Conservation (phyloP, 2,113 vertebrate genomes). For the Conger conger region DNA sequence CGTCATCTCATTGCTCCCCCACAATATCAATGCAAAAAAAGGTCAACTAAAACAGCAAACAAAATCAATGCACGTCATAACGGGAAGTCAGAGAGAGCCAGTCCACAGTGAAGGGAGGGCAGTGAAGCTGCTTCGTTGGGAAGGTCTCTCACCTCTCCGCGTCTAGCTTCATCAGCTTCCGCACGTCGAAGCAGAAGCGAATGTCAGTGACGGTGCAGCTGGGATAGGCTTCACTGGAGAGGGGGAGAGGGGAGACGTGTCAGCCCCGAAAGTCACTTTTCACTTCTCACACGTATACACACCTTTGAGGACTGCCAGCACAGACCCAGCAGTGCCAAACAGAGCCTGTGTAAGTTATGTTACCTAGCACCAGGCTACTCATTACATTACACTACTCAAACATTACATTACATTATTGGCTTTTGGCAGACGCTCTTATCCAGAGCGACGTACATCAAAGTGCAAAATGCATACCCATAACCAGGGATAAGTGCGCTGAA, state of each 20-base stretch:
- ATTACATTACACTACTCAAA: too few relatives aligned
- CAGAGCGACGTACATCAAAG: too few relatives aligned
- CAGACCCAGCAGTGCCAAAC: neutral
- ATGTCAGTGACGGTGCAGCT: conserved; percentile 89
- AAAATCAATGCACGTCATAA: neutral
- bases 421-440: too few relatives aligned
- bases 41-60: too few relatives aligned
- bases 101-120: neutral
- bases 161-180: conserved; percentile 87
- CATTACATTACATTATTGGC: too few relatives aligned
- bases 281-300: neutral
- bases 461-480: too few relatives aligned
- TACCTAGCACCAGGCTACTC: neutral
- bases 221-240: conserved; percentile 88
- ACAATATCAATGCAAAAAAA: neutral
- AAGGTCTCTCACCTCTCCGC: conserved; percentile 75
- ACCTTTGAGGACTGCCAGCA: neutral
- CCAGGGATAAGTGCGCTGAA: too few relatives aligned
- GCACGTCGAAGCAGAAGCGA: conserved; percentile 90
- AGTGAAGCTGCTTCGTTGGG: neutral
- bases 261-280: neutral
- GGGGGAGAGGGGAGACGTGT: conserved; percentile 31
- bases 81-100: neutral
- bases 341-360: neutral
- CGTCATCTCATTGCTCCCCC: neutral